A percentile compares a stretch with the other conserved stretches of the same genome.
These are phyloP conservation scores for Lacerta bilineata DNA, from an alignment of 2,797 vertebrate species.

Conservation along the genomic window DNA sequence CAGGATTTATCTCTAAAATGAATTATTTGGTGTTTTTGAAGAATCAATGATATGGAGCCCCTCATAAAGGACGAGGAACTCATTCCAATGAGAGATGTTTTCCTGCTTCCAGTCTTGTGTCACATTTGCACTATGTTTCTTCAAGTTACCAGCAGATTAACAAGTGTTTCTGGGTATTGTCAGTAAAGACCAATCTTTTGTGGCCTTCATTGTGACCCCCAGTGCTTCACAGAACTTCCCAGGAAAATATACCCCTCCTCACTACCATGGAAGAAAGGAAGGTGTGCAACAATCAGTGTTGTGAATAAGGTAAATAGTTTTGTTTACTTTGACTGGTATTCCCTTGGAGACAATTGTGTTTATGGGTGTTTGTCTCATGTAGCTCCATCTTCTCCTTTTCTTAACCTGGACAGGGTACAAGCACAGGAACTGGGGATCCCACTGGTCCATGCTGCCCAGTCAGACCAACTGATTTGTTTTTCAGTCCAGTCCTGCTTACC, in stretches of 20 bases:
- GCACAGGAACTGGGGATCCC: too few relatives aligned
- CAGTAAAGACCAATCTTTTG: neutral
- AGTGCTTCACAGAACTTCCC: neutral
- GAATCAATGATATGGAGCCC: slow-evolving; percentile 13
- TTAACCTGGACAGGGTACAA: neutral
- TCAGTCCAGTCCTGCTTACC: neutral
- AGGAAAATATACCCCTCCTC: neutral
- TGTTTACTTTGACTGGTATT: neutral
- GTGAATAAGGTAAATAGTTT: neutral
- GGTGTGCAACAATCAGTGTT: neutral
- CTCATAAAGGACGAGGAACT: neutral
- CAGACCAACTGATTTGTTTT: neutral
- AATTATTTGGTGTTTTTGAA: slow-evolving; percentile 18
- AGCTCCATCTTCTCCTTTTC: neutral
- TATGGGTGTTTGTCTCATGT: neutral
- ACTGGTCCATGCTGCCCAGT: neutral
- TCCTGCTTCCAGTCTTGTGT: neutral
- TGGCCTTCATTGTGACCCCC: neutral
- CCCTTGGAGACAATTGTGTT: neutral
- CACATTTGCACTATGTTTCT: neutral
- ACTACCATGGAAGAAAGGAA: neutral
- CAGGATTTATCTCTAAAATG: slow-evolving; percentile 24
- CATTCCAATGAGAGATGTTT: neutral
- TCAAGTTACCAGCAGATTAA: neutral
- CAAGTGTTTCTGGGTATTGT: neutral